These are phyloP conservation scores for Scomber colias DNA, from an alignment of 2,113 vertebrate genomes.

Conservation along the genomic window DNA sequence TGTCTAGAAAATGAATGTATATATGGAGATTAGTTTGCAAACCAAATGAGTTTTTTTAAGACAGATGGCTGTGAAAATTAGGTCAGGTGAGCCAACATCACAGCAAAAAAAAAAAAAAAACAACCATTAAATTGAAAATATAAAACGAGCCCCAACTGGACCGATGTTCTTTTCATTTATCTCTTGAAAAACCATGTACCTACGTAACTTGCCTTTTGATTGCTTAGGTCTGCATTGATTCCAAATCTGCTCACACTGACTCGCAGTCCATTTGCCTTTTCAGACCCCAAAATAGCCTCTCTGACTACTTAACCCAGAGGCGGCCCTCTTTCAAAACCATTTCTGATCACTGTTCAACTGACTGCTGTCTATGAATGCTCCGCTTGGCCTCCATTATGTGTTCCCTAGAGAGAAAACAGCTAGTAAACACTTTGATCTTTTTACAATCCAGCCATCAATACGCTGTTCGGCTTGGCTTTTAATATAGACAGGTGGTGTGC, in stretches of 20 bases:
- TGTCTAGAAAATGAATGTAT: constrained; percentile 36
- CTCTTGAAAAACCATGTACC: neutral
- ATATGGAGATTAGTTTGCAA: constrained; percentile 38
- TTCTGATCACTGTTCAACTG: constrained; percentile 54
- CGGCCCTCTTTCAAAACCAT: constrained; percentile 45
- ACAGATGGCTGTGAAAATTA: constrained; percentile 29
- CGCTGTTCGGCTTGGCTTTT: constrained; percentile 29
- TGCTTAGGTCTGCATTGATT: constrained; percentile 16
- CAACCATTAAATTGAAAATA: constrained; percentile 13
- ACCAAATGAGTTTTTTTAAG: constrained; percentile 16
- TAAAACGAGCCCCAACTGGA: neutral
- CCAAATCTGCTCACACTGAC: too few relatives aligned
- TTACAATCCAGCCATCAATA: constrained; percentile 52
- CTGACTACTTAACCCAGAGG: constrained; percentile 25
- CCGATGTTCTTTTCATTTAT: neutral
- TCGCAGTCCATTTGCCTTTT: constrained; percentile 5
- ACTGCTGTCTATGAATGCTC: constrained; percentile 29
- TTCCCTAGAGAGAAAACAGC: constrained; percentile 15
- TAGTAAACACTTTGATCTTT: constrained; percentile 48
- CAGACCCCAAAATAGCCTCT: constrained; percentile 29
- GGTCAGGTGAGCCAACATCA: constrained; percentile 12
- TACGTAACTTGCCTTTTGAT: constrained; percentile 13
- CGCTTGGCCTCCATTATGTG: constrained; percentile 24
- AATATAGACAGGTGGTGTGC: constrained; percentile 26
- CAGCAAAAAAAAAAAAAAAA: constrained; percentile 7